Evolutionary conservation across 2,797 vertebrate genomes (phyloP), one percentile per base, ranked within the genome.

Genomic region (Smutsia temminckii): DNA sequence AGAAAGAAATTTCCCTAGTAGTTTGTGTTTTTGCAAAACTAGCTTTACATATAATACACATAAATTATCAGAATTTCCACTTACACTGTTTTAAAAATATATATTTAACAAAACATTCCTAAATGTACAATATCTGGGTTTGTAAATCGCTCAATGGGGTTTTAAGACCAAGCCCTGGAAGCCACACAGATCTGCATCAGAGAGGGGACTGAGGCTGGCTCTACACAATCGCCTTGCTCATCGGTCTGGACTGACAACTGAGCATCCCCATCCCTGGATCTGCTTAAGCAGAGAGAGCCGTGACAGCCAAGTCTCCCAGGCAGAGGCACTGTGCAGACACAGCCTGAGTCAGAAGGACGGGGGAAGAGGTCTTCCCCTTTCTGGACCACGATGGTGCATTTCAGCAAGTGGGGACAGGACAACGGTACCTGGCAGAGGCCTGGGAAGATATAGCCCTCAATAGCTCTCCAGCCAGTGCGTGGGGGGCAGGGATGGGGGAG

Each of bases 1-100:
- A 96, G 96, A 95, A 97, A 97, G 97, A 94, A 95, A 87, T 96
- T 96, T 91, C 97, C 97, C 97, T 98, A 98, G 95, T 91, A 97
- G 63, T 94, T 96, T 46, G 23, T 63, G 75, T 96, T 97, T 98
- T 97, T 98, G 96, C 93, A 98, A 98, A 98, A 98, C 96, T 98
- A 98, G 97, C 96, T 98, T 98, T 98, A 98, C 98, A 98, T 98
- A 98, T 98, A 97, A 98, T 98, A 98, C 97, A 98, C 97, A 98
- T 98, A 98, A 98, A 98, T 98, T 98, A 98, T 97, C 97, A 98
- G 87, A 97, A 98, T 97, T 97, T 97, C 92, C 74, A 68, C 96
- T 98, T 97, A 97, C 94, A 97, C 89, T 80, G 96, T 98, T 98
- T 98, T 95, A 97, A 98, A 97, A 98, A 98, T 98, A 98, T 96